A percentile compares a stretch with the other conserved stretches of the same genome.
Evolutionary conservation across 1,140 invertebrate genomes (phyloP).

Genomic region (Drosophila teissieri): DNA sequence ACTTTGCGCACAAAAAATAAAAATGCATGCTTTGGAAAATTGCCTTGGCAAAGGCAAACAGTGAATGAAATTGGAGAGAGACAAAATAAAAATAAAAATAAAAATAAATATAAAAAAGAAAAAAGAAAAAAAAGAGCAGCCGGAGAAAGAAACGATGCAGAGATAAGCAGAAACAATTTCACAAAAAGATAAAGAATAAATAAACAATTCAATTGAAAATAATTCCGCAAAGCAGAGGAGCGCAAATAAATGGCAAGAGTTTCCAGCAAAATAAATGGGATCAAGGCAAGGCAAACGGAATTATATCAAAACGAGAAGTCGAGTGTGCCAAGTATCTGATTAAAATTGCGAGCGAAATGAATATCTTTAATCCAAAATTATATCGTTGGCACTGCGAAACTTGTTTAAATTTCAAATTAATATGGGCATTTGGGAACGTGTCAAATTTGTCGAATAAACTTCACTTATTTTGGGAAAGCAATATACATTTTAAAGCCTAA

Average conservation of each 20-base stretch:
- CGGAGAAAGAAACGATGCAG: constrained; percentile 18
- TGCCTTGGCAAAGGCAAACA: constrained; percentile 46
- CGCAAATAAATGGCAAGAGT: constrained; percentile 8
- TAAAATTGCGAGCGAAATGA: not conserved
- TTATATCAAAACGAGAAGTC: constrained; percentile 26
- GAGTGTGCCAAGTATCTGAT: constrained; percentile 19
- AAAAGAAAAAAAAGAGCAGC: not conserved
- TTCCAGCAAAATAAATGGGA: constrained; percentile 19
- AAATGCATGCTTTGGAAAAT: constrained; percentile 49
- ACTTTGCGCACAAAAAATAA: constrained; percentile 45
- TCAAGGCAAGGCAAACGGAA: constrained; percentile 25
- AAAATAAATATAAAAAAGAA: not conserved
- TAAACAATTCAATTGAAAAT: constrained; percentile 37
- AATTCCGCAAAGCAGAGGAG: constrained; percentile 23
- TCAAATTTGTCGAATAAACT: not conserved
- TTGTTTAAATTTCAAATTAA: constrained; percentile 2
- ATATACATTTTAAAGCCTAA: not conserved
- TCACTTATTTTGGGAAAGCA: not conserved
- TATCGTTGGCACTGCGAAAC: not conserved
- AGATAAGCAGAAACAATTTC: constrained; percentile 45
- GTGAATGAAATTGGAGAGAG: constrained; percentile 37
- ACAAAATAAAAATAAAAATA: too few relatives aligned
- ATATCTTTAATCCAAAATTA: not conserved
- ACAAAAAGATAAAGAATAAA: constrained; percentile 31
- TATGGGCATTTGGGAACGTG: not conserved